Conservation (phyloP, 1,140 invertebrate species). For the Zophobas morio region DNA sequence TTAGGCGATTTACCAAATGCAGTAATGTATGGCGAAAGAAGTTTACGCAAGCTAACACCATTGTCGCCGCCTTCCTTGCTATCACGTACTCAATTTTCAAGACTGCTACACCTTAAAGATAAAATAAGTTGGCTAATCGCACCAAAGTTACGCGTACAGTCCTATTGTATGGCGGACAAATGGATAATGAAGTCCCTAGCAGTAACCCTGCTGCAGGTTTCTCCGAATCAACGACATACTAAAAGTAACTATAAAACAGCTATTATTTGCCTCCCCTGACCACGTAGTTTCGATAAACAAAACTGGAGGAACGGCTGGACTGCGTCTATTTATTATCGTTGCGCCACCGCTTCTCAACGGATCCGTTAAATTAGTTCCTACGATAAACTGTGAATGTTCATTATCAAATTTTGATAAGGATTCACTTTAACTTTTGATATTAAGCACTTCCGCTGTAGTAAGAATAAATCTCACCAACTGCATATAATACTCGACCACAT, state of each 20-base stretch:
- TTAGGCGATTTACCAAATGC: conserved; percentile 18
- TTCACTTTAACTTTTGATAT: conserved; percentile 57
- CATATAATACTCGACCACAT: conserved; percentile 53
- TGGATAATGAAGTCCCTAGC: conserved; percentile 51
- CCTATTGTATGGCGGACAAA: conserved; percentile 42
- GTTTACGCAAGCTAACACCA: background rate
- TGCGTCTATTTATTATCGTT: conserved; percentile 41
- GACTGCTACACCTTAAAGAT: conserved; percentile 32
- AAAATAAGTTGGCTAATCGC: conserved; percentile 46
- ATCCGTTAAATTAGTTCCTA: conserved; percentile 45
- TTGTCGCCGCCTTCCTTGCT: conserved; percentile 1
- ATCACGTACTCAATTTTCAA: conserved; percentile 14
- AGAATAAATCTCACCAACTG: conserved; percentile 50
- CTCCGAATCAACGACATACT: conserved; percentile 51
- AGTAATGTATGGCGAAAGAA: conserved; percentile 30
- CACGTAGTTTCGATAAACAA: conserved; percentile 53
- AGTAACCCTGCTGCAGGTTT: conserved; percentile 43
- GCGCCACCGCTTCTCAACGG: conserved; percentile 40
- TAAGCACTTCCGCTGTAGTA: conserved; percentile 50
- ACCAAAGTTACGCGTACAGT: conserved; percentile 31
- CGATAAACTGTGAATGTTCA: conserved; percentile 44
- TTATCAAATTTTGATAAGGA: conserved; percentile 53
- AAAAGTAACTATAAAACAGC: conserved; percentile 53
- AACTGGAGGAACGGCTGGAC: conserved; percentile 38
- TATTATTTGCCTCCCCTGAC: conserved; percentile 49